These are phyloP conservation scores for Caenorhabditis panamensis DNA, from an alignment of 2,888 invertebrate species.

Conservation along the genomic window DNA sequence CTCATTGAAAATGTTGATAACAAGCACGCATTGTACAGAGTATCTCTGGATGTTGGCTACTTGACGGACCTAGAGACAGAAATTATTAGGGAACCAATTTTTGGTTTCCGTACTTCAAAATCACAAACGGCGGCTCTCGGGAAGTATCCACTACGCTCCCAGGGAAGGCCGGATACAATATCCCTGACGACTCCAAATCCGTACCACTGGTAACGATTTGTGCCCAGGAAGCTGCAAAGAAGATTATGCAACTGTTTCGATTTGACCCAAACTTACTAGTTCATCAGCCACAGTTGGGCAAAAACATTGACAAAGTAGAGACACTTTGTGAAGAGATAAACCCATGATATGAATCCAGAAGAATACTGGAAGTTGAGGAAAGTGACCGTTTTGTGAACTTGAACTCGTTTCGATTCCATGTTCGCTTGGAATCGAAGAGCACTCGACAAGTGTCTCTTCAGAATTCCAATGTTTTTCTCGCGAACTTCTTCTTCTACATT, in stretches of 20 bases:
- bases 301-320: conserved; percentile 76
- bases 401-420: conserved; percentile 66
- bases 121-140: conserved; percentile 79
- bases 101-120: conserved; percentile 68
- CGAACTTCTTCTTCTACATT: conserved; percentile 73
- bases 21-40: conserved; percentile 80
- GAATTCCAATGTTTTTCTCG: conserved; percentile 71
- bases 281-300: conserved; percentile 77
- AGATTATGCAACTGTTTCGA: not conserved
- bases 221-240: conserved; percentile 75
- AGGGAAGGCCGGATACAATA: conserved; percentile 74
- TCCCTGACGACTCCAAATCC: conserved; percentile 77
- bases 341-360: conserved; percentile 76
- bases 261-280: conserved; percentile 64
- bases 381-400: conserved; percentile 74
- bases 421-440: conserved; percentile 77
- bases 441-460: conserved; percentile 73
- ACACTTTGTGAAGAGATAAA: conserved; percentile 76
- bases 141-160: conserved; percentile 78
- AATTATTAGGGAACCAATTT: not conserved
- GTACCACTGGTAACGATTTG: conserved; percentile 78
- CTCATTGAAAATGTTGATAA: conserved; percentile 81
- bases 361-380: conserved; percentile 78
- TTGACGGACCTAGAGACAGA: conserved; percentile 74
- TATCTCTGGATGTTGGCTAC: conserved; percentile 81